Percentiles rank a stretch among this genome's conserved stretches.
These are phyloP conservation scores for Orius insidiosus DNA, from an alignment of 1,140 invertebrate genomes.

Conservation along the genomic window DNA sequence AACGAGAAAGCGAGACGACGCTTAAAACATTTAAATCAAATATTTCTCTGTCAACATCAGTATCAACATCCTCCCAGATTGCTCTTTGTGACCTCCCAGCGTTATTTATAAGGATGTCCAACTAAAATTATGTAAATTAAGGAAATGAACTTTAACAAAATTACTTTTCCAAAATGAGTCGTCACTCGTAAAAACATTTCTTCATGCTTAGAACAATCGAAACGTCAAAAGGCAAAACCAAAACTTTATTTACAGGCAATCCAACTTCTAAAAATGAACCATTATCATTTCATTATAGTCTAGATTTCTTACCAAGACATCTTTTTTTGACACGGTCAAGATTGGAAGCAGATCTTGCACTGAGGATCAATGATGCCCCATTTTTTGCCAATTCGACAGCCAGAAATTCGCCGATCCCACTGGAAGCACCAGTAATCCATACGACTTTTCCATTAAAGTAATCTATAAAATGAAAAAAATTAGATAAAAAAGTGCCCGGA, in stretches of 20 bases:
- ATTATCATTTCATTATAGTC: neutral
- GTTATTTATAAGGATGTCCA: conserved; percentile 68
- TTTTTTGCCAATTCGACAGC: conserved; percentile 50
- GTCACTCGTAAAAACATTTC: conserved; percentile 43
- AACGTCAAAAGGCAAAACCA: conserved; percentile 56
- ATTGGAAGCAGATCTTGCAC: conserved; percentile 52
- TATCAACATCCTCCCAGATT: conserved; percentile 52
- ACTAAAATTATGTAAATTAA: too few relatives aligned
- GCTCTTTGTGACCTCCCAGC: conserved; percentile 67
- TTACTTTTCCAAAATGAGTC: conserved; percentile 50
- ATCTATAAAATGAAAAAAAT: conserved; percentile 24
- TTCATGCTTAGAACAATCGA: conserved; percentile 40
- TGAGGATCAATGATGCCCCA: conserved; percentile 53
- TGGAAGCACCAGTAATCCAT: conserved; percentile 75
- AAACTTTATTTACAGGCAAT: conserved; percentile 39
- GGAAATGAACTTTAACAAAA: too few relatives aligned
- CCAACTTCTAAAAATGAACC: conserved; percentile 20
- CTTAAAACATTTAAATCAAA: conserved; percentile 73
- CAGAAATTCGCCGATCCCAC: conserved; percentile 69
- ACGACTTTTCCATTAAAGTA: conserved; percentile 55
- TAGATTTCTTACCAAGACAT: conserved; percentile 39
- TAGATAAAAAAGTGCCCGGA: neutral
- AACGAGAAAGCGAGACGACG: conserved; percentile 46
- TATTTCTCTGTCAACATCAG: conserved; percentile 56
- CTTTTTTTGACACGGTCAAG: conserved; percentile 54